phyloP scores from a whole-genome alignment of 2,888 invertebrate genomes.

The Leptogaster cylindrica region DNA sequence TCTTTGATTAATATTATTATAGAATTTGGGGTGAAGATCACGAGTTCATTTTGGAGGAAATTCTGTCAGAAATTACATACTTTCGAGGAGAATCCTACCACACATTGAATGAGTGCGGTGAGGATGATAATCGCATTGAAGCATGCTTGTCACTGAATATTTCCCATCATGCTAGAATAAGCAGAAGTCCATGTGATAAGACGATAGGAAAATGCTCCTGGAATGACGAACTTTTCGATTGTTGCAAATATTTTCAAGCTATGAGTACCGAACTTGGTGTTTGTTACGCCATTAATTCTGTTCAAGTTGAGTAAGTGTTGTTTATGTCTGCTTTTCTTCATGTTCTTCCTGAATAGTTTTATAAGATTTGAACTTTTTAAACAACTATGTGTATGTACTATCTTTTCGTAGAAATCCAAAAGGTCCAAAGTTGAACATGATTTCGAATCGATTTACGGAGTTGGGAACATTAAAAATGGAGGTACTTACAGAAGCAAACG shows the following conservation, averaged over 20 bases:
- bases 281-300: conserved; percentile 71
- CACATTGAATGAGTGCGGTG: conserved; percentile 69
- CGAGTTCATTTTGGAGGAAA: conserved; percentile 73
- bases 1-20: not conserved
- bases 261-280: conserved; percentile 73
- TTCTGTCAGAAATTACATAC: conserved; percentile 72
- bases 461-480: conserved; percentile 68
- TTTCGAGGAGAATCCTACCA: conserved; percentile 73
- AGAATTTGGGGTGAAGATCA: conserved; percentile 72
- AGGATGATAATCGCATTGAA: conserved; percentile 59
- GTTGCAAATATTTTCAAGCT: conserved; percentile 70
- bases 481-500: conserved; percentile 63
- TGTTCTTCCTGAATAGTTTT: no score
- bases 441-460: conserved; percentile 69
- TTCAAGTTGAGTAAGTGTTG: conserved; percentile 62
- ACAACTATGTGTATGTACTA: not conserved
- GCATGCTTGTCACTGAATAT: conserved; percentile 69
- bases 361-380: no score
- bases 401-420: conserved; percentile 59
- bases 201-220: conserved; percentile 68
- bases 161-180: conserved; percentile 66
- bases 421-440: conserved; percentile 65
- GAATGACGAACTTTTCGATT: conserved; percentile 68
- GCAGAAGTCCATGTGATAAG: conserved; percentile 68
- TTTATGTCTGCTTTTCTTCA: not conserved